Evolutionary conservation across 1,140 invertebrate species (phyloP), one percentile per base, ranked within the genome.

Genomic region (Macrostomum lignano): DNA sequence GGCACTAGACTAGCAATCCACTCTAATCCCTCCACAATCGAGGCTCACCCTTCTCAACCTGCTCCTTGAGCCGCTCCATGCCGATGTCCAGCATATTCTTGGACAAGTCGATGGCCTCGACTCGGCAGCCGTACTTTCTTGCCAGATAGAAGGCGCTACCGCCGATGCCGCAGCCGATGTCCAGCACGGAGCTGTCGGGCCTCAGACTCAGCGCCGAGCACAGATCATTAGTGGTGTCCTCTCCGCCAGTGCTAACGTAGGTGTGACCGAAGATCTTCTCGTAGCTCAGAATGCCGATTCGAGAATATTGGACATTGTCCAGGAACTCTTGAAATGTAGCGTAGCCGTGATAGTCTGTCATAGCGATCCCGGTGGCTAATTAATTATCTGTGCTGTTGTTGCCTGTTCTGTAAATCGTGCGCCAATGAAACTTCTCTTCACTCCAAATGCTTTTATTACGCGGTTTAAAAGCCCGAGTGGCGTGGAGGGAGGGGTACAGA

Each of bases 161-260:
- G n/a, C n/a, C 67, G 38, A 68, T 64, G 10, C 67, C 67, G 43
- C 60, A 63, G 5, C 66, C 67, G 28, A 69, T 60, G 48, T 69
- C 67, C 32, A 68, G 40, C 3, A 61, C 54, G 28, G 44, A 46
- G 43, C 61, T 47, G 5, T 56, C 60, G 21, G 48, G 41, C 31
- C 55, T 49, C n/a, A 69, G 42, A 7, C 55, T 50, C 25, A 69
- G 40, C 21, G 47, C 39, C 11, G 9, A 21, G 20, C 13, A 23
- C 37, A 28, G 35, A 37, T 60, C 56, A 46, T 56, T 49, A 15
- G 62, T 64, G 4, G 62, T 65, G 23, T 54, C 47, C 14, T 52
- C 36, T n/a, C 64, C 63, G 35, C 65, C 67, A 20, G 65, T 66
- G 31, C 63, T 66, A 10, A 69, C 58, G 42, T 62, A 69, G 6